Conservation (phyloP, 1,140 invertebrate species). For the Drosophila kikkawai region DNA sequence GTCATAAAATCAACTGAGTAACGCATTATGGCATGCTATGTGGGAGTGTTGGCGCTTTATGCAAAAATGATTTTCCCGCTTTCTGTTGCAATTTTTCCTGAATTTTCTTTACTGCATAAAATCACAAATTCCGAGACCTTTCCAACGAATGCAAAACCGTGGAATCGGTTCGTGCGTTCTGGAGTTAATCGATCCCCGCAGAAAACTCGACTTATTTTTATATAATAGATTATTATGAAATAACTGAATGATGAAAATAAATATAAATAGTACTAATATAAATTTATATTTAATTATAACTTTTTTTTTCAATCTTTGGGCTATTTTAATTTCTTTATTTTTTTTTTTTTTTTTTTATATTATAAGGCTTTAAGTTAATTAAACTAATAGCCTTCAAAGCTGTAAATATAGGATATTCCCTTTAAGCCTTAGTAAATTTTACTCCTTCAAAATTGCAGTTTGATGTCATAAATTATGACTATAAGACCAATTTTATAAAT, state of each 20-base stretch:
- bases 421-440: conserved; percentile 85
- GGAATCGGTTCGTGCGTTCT: too few species aligned
- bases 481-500: conserved; percentile 78
- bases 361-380: conserved; percentile 87
- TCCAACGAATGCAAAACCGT: too few species aligned
- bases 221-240: conserved; percentile 82
- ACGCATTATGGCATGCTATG: too few species aligned
- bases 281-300: conserved; percentile 80
- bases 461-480: conserved; percentile 85
- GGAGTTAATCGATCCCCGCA: too few species aligned
- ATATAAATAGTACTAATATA: conserved; percentile 42
- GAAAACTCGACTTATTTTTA: too few species aligned
- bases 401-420: conserved; percentile 85
- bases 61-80: too few species aligned
- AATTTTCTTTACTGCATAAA: too few species aligned
- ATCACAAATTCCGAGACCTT: too few species aligned
- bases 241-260: conserved; percentile 67
- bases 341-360: conserved; percentile 82
- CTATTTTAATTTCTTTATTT: conserved; percentile 77
- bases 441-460: conserved; percentile 87
- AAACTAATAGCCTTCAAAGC: conserved; percentile 88
- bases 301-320: conserved; percentile 75
- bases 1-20: too few species aligned
- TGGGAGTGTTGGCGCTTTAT: too few species aligned
- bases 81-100: too few species aligned